These are phyloP conservation scores for Fregetta grallaria DNA, from an alignment of 2,113 vertebrate genomes.

Conservation along the genomic window DNA sequence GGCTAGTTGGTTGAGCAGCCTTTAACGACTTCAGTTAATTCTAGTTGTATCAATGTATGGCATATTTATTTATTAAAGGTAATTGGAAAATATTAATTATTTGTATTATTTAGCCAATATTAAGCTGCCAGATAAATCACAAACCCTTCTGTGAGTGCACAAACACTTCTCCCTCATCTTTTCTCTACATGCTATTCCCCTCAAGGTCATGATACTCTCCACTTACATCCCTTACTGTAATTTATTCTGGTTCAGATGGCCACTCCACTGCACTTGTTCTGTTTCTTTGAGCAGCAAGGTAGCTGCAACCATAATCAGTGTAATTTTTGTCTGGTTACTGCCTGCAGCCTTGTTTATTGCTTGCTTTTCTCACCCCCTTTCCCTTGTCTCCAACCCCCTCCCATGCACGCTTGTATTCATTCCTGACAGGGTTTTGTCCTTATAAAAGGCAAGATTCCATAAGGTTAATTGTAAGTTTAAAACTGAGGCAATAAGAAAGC, in stretches of 20 bases:
- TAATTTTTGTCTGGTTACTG: neutral
- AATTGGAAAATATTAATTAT: neutral
- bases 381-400: neutral
- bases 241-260: neutral
- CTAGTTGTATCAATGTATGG: neutral
- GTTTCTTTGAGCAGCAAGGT: neutral
- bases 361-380: neutral
- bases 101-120: neutral
- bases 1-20: neutral
- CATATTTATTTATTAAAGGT: neutral
- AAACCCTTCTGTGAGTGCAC: neutral
- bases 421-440: neutral
- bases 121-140: neutral
- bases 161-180: neutral
- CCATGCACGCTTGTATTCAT: accelerated
- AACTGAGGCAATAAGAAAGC: neutral
- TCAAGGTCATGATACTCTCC: neutral
- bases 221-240: neutral
- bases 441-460: neutral
- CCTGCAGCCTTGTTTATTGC: neutral
- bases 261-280: neutral
- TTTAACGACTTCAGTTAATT: neutral
- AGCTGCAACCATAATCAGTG: neutral
- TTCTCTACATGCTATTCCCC: neutral
- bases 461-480: neutral